These are phyloP conservation scores for Trichopria drosophilae DNA, from an alignment of 2,888 invertebrate species.

Conservation along the genomic window DNA sequence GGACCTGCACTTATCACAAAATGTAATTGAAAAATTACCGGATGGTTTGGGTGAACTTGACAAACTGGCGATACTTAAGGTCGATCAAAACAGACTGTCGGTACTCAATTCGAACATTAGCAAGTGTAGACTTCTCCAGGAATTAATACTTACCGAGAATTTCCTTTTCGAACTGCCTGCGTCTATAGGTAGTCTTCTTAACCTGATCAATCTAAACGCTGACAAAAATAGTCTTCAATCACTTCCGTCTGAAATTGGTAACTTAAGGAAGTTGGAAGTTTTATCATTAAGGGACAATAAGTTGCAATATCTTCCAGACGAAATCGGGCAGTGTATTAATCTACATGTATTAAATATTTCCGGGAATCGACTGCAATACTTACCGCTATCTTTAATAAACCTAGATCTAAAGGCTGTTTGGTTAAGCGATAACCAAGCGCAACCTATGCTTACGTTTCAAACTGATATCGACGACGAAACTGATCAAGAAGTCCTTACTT, in stretches of 20 bases:
- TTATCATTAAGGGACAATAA: conserved; percentile 95
- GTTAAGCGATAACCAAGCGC: conserved; percentile 98
- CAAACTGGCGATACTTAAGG: conserved; percentile 92
- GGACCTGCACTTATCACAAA: conserved; percentile 95
- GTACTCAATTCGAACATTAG: conserved; percentile 83
- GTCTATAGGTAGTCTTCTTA: conserved; percentile 87
- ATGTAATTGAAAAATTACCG: conserved; percentile 89
- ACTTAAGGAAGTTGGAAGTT: conserved; percentile 85
- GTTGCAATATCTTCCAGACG: conserved; percentile 83
- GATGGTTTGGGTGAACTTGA: conserved; percentile 89
- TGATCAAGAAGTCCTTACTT: conserved; percentile 93
- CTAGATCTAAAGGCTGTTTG: conserved; percentile 95
- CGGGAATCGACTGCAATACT: conserved; percentile 92
- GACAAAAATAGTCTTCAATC: conserved; percentile 92
- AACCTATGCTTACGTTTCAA: conserved; percentile 96
- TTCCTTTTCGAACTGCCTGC: conserved; percentile 88
- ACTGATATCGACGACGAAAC: conserved; percentile 91
- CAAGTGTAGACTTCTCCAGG: conserved; percentile 90
- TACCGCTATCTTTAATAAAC: conserved; percentile 93
- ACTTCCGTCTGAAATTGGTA: conserved; percentile 90
- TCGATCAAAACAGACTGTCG: conserved; percentile 91
- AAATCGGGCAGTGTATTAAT: conserved; percentile 89
- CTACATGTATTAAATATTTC: conserved; percentile 97
- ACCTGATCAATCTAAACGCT: conserved; percentile 93
- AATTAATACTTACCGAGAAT: conserved; percentile 97